phyloP scores from a whole-genome alignment of 2,888 invertebrate genomes.

The Campoletis raptor region DNA sequence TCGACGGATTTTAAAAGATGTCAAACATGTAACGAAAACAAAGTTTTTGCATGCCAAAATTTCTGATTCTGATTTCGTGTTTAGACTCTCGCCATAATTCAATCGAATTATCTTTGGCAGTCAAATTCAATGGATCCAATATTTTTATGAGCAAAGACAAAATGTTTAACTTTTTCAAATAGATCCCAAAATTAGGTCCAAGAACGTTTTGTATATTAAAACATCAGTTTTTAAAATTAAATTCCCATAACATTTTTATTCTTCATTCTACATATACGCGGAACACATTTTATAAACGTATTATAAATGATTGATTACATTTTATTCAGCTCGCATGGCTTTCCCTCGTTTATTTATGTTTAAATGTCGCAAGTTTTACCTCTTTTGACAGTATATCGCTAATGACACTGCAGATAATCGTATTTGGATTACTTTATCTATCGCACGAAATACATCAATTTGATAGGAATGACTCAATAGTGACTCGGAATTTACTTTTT shows the following conservation, averaged over 20 bases:
- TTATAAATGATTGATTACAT: neutral
- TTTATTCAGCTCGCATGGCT: neutral
- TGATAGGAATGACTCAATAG: neutral
- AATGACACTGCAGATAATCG: neutral
- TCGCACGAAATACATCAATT: slow-evolving; percentile 1
- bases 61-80: no score
- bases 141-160: no score
- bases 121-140: no score
- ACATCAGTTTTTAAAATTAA: neutral
- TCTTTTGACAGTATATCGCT: slow-evolving; percentile 27
- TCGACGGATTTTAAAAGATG: neutral
- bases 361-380: neutral
- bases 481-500: neutral
- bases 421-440: slow-evolving; percentile 31
- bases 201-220: neutral
- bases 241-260: neutral
- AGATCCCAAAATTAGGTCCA: neutral
- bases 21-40: neutral
- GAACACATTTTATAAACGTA: neutral
- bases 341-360: slow-evolving; percentile 2
- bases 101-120: no score
- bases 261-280: neutral
- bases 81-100: no score
- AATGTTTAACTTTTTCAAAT: no score
- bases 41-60: no score